Conservation (phyloP, 1,140 invertebrate genomes). For the Lasioglossum baleicum region DNA sequence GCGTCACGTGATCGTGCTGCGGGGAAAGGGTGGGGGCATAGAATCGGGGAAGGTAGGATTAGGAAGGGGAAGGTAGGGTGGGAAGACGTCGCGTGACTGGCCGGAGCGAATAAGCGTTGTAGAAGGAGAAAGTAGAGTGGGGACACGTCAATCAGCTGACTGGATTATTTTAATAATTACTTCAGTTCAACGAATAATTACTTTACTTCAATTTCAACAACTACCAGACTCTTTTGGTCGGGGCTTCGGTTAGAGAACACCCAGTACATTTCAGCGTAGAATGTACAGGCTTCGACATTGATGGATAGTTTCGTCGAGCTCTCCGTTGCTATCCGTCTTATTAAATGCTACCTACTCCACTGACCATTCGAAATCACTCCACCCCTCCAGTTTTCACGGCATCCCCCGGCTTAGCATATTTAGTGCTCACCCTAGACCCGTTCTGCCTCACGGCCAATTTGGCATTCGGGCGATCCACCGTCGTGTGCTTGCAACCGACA, state of each 20-base stretch:
- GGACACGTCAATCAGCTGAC: too few species aligned
- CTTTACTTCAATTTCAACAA: too few species aligned
- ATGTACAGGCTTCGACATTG: slow-evolving; percentile 41
- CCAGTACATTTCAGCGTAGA: slow-evolving; percentile 4
- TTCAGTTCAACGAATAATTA: too few species aligned
- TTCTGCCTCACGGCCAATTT: slow-evolving; percentile 14
- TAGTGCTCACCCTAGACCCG: slow-evolving; percentile 11
- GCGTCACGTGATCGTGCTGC: too few species aligned
- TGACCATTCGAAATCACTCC: slow-evolving; percentile 52
- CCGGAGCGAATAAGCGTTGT: too few species aligned
- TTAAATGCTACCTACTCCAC: slow-evolving; percentile 45
- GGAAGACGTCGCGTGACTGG: too few species aligned
- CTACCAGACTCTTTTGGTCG: too few species aligned
- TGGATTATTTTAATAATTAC: too few species aligned
- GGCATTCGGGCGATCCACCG: neutral
- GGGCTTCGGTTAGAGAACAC: neutral
- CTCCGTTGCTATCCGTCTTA: slow-evolving; percentile 35
- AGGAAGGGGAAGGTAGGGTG: too few species aligned
- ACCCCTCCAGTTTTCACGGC: neutral
- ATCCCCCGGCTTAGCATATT: neutral
- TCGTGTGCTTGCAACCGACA: slow-evolving; percentile 10
- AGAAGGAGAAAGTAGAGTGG: too few species aligned
- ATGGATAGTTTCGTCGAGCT: slow-evolving; percentile 44
- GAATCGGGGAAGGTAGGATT: too few species aligned
- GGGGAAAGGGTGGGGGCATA: too few species aligned